phyloP scores from a whole-genome alignment of 1,140 invertebrate genomes.

The Aphaenogaster rudis region DNA sequence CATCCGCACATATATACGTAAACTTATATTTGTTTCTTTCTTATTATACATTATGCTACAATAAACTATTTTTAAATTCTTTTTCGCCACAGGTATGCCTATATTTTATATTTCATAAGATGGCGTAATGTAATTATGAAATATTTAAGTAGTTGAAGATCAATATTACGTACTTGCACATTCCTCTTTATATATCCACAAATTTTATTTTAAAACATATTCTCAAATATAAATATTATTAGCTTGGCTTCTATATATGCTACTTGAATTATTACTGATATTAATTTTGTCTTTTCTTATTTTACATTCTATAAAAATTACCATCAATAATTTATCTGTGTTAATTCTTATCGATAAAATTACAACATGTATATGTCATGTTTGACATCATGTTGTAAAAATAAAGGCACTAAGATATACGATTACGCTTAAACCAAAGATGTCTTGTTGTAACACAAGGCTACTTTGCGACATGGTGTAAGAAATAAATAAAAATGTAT shows the following conservation, averaged over 20 bases:
- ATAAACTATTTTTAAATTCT: slow-evolving; percentile 3
- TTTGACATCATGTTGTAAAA: neutral
- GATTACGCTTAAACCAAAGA: neutral
- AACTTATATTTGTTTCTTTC: neutral
- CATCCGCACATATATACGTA: too few relatives aligned
- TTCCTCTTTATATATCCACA: neutral
- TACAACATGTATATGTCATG: neutral
- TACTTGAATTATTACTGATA: neutral
- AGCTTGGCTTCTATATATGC: neutral
- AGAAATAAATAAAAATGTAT: slow-evolving; percentile 19
- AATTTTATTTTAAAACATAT: neutral
- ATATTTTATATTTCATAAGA: neutral
- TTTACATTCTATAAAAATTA: slow-evolving; percentile 9
- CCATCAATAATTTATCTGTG: neutral
- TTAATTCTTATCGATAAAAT: neutral
- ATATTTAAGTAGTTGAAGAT: neutral
- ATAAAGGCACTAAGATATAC: slow-evolving; percentile 14
- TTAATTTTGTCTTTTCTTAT: neutral
- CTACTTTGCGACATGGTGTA: neutral
- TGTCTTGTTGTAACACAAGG: neutral
- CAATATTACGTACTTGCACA: neutral
- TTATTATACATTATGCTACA: neutral
- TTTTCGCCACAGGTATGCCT: neutral
- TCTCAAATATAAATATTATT: neutral
- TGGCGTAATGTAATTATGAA: neutral